Evolutionary conservation across 2,888 invertebrate genomes (phyloP), one percentile per base, ranked within the genome.

Genomic region (Nipponacmea schrenckii): DNA sequence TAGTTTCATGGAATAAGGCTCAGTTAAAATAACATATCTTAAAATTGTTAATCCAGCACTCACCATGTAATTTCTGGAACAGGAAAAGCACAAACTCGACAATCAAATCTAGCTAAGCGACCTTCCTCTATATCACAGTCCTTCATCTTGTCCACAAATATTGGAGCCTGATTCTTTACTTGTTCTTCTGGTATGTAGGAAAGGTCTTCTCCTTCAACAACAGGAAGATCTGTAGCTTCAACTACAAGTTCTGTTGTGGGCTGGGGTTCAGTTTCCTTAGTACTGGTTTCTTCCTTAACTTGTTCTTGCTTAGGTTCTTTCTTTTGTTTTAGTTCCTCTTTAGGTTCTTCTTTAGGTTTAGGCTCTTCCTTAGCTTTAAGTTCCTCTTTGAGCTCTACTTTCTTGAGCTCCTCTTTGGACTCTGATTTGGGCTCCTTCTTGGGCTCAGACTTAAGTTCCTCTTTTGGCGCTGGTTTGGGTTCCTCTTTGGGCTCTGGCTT

Each of bases 1-100:
- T n/a, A n/a, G n/a, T n/a, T n/a, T n/a, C n/a, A n/a, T n/a, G n/a
- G n/a, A n/a, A n/a, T n/a, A n/a, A n/a, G n/a, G n/a, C n/a, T 48
- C 48, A 48, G n/a, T 31, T 24, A 68, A 50, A 15, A 26, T 50
- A 50, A 20, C 17, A 15, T 68, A 24, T 68, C 27, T 50, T 48
- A 50, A 50, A 56, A 56, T 48, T 39, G 64, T n/a, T n/a, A n/a
- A n/a, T n/a, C n/a, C n/a, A n/a, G 17, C 5, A 66, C 81, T 74
- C 73, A 86, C 88, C 88, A 88, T 46, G 82, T 83, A 72, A 88
- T 83, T 62, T 87, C 85, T 31, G 88, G 88, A 72, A 81, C 83
- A 44, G 88, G 88, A 64, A 86, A 83, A 45, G 86, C 88, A 20
- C 82, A 81, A 14, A 89, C 84, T 27, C 83, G 79, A 72, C 86